A percentile compares a stretch with the other conserved stretches of the same genome.
phyloP scores from a whole-genome alignment of 2,888 invertebrate genomes.

The Coenonympha glycerion region DNA sequence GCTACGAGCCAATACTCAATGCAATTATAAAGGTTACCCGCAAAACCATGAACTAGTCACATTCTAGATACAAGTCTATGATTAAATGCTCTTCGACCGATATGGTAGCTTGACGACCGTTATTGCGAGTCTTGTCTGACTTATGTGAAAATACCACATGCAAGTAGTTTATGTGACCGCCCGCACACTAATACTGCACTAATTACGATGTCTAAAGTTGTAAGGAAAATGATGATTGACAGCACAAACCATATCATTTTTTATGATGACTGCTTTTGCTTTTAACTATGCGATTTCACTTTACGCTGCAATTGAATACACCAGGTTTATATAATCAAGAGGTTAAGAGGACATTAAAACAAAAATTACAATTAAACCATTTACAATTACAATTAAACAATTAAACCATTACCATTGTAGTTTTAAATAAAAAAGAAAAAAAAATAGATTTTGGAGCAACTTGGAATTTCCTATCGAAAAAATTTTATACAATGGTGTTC shows the following conservation, averaged over 20 bases:
- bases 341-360: too few relatives aligned
- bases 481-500: too few relatives aligned
- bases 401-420: too few relatives aligned
- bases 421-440: too few relatives aligned
- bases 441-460: too few relatives aligned
- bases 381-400: too few relatives aligned
- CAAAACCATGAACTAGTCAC: not conserved
- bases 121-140: not conserved
- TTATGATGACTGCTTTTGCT: not conserved
- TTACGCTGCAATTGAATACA: not conserved
- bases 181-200: not conserved
- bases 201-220: slow-evolving; percentile 2
- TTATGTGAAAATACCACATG: not conserved
- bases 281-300: not conserved
- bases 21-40: not conserved
- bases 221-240: not conserved
- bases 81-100: slow-evolving; percentile 16
- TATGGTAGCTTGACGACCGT: slow-evolving; percentile 18
- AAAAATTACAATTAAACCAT: too few relatives aligned
- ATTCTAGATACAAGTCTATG: slow-evolving; percentile 14
- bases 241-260: not conserved
- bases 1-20: too few relatives aligned
- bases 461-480: too few relatives aligned
- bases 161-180: too few relatives aligned
- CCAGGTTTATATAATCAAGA: too few relatives aligned